Base-by-base conservation (phyloP, 1,140 invertebrate genomes). In the Cydia splendana region DNA sequence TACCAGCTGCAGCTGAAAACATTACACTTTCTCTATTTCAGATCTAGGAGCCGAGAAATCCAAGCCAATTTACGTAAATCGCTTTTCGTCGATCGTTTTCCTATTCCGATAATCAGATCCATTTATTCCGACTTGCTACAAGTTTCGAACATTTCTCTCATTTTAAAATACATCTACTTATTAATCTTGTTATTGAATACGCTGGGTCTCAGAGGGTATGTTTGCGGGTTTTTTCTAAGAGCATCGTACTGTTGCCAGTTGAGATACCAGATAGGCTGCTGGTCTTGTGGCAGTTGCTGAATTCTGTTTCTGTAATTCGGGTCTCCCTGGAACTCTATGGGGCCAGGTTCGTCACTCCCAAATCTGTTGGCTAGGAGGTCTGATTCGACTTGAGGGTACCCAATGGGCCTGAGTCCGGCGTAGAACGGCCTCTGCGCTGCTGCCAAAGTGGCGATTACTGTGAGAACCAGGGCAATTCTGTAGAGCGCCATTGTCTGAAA, bases 181-280 rank as follows among this genome's bases (percentile, higher is more conserved):
- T 7, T 62, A 62, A 62, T 62, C 4, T 10, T 20, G 10, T 79
- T 78, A 30, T 82, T 79, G 73, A 89, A 91, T 10, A 48, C 75
- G 74, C 85, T 91, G 0, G 83, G 84, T 24, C 82, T 86, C 13
- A 79, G 77, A 2, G 82, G 86, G 18, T 84, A 92, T 6, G 83
- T 88, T 76, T 90, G 84, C 13, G 87, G 89, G 38, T 88, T 88
- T 30, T 82, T 87, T 38, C 93, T 91, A 0, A 91, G 73, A 2
- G 71, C 87, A 62, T 94, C 91, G 18, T 95, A 94, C 2, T 93
- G 87, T 38, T 88, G 85, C 86, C 92, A 92, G 77, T 95, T 95
- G 3, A 95, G 38, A 48, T 91, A 94, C 94, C 94, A 95, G 79
- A 95, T 95, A 0, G 95, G 95, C 79, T 90, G 88, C n/a, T 93